phyloP scores from a whole-genome alignment of 2,797 vertebrate genomes.

The Semotilus atromaculatus region DNA sequence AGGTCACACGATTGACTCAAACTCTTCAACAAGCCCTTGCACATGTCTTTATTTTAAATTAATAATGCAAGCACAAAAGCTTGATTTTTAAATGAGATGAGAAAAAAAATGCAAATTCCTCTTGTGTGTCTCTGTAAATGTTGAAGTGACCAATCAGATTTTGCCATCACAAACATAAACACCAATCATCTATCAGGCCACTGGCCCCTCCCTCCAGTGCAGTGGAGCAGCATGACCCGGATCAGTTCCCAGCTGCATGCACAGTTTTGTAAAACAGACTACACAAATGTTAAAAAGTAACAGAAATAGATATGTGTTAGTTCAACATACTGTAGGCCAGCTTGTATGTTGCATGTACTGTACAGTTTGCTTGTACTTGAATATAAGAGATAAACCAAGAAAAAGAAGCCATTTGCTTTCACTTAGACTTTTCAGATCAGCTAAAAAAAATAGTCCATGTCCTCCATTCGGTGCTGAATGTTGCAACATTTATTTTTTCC shows the following conservation, averaged over 20 bases:
- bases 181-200: conserved; percentile 81
- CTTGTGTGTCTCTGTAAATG: conserved; percentile 83
- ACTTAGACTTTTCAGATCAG: conserved; percentile 85
- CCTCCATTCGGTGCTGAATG: conserved; percentile 90
- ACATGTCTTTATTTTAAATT: conserved; percentile 86
- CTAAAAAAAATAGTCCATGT: conserved; percentile 76
- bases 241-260: conserved; percentile 95
- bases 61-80: conserved; percentile 92
- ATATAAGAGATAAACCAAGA: conserved; percentile 87
- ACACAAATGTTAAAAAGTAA: conserved; percentile 80
- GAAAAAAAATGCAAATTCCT: conserved; percentile 68
- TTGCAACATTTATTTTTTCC: conserved; percentile 86
- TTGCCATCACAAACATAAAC: conserved; percentile 76
- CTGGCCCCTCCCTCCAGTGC: conserved; percentile 79
- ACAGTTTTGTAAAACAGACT: conserved; percentile 88
- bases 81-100: conserved; percentile 85
- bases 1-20: conserved; percentile 76
- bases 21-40: conserved; percentile 72
- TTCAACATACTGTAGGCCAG: conserved; percentile 92
- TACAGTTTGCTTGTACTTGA: conserved; percentile 99
- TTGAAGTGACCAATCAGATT: conserved; percentile 79
- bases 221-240: conserved; percentile 91
- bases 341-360: conserved; percentile 99
- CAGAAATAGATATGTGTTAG: conserved; percentile 93
- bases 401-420: conserved; percentile 97